Percentiles rank a stretch among this genome's conserved stretches.
Evolutionary conservation across 2,888 invertebrate species (phyloP).

Genomic region (Ferdinandea cuprea): DNA sequence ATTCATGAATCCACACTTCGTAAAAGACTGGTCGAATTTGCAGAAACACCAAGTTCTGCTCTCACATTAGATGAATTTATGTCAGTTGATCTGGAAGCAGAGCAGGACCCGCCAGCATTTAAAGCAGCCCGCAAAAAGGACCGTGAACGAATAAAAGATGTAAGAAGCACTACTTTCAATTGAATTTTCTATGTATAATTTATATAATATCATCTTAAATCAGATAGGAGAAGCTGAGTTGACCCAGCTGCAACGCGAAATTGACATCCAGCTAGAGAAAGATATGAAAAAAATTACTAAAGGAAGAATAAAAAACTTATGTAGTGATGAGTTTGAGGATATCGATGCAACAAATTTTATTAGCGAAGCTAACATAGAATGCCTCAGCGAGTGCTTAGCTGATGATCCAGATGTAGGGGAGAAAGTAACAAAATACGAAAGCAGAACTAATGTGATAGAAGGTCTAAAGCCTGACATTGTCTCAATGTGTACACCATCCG

Average conservation of each 20-base stretch:
- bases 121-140: slow-evolving; percentile 95
- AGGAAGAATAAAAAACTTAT: slow-evolving; percentile 75
- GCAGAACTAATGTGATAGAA: slow-evolving; percentile 77
- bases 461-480: slow-evolving; percentile 88
- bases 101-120: slow-evolving; percentile 97
- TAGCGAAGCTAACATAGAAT: slow-evolving; percentile 83
- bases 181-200: background rate
- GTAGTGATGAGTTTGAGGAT: slow-evolving; percentile 80
- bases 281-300: slow-evolving; percentile 84
- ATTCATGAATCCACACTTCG: slow-evolving; percentile 96
- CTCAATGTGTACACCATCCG: slow-evolving; percentile 89
- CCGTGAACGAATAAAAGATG: slow-evolving; percentile 91
- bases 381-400: slow-evolving; percentile 82
- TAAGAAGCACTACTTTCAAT: slow-evolving; percentile 78
- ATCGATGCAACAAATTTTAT: slow-evolving; percentile 83
- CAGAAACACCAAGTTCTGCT: slow-evolving; percentile 97
- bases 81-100: slow-evolving; percentile 97
- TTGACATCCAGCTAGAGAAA: slow-evolving; percentile 91
- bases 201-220: background rate
- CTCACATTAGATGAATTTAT: slow-evolving; percentile 98
- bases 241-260: slow-evolving; percentile 92
- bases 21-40: slow-evolving; percentile 96
- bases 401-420: slow-evolving; percentile 77
- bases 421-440: slow-evolving; percentile 43
- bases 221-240: slow-evolving; percentile 86